phyloP scores from a whole-genome alignment of 2,888 invertebrate species.

The Drosophila meridionalis region DNA sequence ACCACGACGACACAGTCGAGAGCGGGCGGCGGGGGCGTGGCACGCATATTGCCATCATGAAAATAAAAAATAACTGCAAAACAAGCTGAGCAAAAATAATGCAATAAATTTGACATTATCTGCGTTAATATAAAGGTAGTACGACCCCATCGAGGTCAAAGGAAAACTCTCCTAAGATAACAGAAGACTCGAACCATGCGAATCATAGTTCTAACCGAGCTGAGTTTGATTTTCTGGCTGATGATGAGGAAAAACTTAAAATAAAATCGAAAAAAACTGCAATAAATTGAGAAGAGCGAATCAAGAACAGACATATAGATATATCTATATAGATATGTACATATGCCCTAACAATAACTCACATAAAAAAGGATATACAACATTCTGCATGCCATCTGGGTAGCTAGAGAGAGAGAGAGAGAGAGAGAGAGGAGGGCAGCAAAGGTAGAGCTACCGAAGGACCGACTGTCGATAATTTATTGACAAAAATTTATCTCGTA shows the following conservation, averaged over 20 bases:
- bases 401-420: slow-evolving; percentile 1
- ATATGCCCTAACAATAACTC: slow-evolving; percentile 23
- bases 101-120: slow-evolving; percentile 82
- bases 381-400: slow-evolving; percentile 56
- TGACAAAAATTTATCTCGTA: slow-evolving; percentile 83
- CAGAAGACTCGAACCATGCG: background rate
- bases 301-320: slow-evolving; percentile 10
- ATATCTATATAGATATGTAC: background rate
- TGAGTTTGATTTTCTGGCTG: background rate
- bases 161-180: background rate
- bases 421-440: slow-evolving; percentile 8
- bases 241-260: background rate
- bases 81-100: slow-evolving; percentile 73
- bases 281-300: slow-evolving; percentile 67
- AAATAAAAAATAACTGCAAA: slow-evolving; percentile 40
- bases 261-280: slow-evolving; percentile 72
- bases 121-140: slow-evolving; percentile 67
- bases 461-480: slow-evolving; percentile 81
- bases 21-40: slow-evolving; percentile 11
- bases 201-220: background rate
- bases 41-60: slow-evolving; percentile 46
- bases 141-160: slow-evolving; percentile 30
- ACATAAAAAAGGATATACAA: slow-evolving; percentile 52
- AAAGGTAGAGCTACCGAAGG: slow-evolving; percentile 38
- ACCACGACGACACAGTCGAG: slow-evolving; percentile 12